Evolutionary conservation across 2,888 invertebrate genomes (phyloP).

Genomic region (Hydraecia micacea): DNA sequence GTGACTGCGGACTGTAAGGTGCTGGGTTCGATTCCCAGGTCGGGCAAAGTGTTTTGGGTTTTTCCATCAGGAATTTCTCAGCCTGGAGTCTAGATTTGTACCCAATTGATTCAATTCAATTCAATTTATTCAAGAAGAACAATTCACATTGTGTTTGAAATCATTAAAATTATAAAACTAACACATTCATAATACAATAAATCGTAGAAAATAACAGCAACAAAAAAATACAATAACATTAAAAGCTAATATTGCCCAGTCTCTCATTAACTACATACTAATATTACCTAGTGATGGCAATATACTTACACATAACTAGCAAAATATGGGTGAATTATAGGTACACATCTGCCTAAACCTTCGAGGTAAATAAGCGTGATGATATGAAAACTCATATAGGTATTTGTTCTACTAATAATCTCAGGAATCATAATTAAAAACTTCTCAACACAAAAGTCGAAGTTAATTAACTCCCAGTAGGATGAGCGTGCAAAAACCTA

Average conservation of each 20-base stretch:
- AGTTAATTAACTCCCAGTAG: slow-evolving; percentile 15
- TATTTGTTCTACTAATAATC: background rate
- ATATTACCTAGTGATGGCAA: background rate
- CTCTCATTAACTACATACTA: too few relatives aligned
- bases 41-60: background rate
- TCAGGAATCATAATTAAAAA: background rate
- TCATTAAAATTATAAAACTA: too few relatives aligned
- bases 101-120: background rate
- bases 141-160: too few relatives aligned
- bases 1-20: background rate
- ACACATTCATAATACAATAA: too few relatives aligned
- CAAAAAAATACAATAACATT: too few relatives aligned
- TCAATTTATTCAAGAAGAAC: too few relatives aligned
- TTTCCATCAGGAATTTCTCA: background rate
- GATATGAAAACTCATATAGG: background rate
- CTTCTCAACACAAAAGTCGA: slow-evolving; percentile 6
- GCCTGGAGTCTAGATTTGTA: background rate
- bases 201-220: too few relatives aligned
- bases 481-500: slow-evolving; percentile 11
- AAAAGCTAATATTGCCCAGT: too few relatives aligned
- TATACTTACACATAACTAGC: too few relatives aligned
- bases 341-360: background rate
- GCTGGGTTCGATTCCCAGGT: background rate
- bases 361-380: background rate
- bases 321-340: background rate